phyloP scores from a whole-genome alignment of 1,140 invertebrate species.

The Gerris buenoi region DNA sequence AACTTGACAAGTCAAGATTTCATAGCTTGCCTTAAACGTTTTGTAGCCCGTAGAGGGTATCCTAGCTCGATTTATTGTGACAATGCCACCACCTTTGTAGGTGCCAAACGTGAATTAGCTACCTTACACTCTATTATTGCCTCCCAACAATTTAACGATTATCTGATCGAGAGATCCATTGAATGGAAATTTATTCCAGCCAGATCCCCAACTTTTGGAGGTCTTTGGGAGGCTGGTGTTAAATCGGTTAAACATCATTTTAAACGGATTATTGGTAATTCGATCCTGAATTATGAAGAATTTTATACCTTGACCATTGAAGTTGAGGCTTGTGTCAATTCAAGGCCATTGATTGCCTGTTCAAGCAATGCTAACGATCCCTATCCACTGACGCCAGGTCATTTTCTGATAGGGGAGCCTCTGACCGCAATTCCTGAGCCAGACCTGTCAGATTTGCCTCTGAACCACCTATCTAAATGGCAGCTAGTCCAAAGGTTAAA shows the following conservation, averaged over 20 bases:
- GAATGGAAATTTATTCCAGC: conserved; percentile 3
- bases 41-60: conserved; percentile 18
- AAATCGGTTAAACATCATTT: conserved; percentile 24
- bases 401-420: conserved; percentile 24
- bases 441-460: conserved; percentile 6
- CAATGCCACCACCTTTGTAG: too few species aligned
- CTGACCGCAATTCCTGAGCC: conserved; percentile 24
- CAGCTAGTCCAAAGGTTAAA: conserved; percentile 19
- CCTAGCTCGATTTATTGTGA: conserved; percentile 10
- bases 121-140: background rate
- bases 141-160: background rate
- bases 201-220: conserved; percentile 19
- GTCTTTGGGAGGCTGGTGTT: conserved; percentile 25
- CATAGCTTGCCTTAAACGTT: conserved; percentile 19
- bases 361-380: conserved; percentile 23
- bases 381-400: conserved; percentile 21
- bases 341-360: conserved; percentile 22
- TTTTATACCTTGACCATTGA: conserved; percentile 23
- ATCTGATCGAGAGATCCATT: background rate
- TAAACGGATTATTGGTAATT: conserved; percentile 13
- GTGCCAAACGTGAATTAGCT: conserved; percentile 14
- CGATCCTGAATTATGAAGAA: conserved; percentile 25
- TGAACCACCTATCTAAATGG: conserved; percentile 19
- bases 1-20: conserved; percentile 22
- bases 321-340: conserved; percentile 20